Base-by-base conservation (phyloP, 2,888 invertebrate genomes). In the Oxystoma pomonae region DNA sequence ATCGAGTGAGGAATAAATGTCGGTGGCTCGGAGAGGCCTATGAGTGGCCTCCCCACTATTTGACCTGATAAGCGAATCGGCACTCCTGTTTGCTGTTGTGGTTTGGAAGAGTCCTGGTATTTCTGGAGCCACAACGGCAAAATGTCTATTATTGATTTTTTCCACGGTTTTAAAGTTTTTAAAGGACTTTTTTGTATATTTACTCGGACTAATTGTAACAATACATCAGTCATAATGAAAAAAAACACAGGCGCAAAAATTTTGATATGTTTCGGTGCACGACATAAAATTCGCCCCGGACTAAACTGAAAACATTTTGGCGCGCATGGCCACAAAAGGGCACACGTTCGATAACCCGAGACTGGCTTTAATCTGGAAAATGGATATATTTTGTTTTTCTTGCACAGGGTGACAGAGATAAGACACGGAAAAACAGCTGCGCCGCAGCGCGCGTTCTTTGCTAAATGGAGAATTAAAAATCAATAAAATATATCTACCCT, bases 111-210 rank as follows among this genome's bases (percentile, higher is more conserved):
- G 75, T 62, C 60, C 60, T 59, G 78, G 76, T 63, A 78, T 76
- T 72, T 78, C 79, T 70, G 80, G 79, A 78, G 80, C 80, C 80
- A 80, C 79, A 77, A 73, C 79, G 77, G 72, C 70, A 75, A 71
- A 63, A 69, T 68, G 65, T 70, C 70, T 71, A 70, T 69, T 69
- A 69, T 69, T 71, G 68, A 71, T 67, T 69, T 72, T 67, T 66
- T 67, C 65, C 60, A 64, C 65, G 68, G 69, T 66, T 69, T 67
- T 62, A 65, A 62, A 55, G 61, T 51, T 69, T 62, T 61, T 62
- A 68, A 65, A 65, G 62, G 68, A 70, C 70, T 70, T 72, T 71
- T 68, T 74, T 71, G 69, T 71, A 64, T 69, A 64, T 65, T 70
- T 70, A 70, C 69, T 68, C 69, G 70, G 67, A 64, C 67, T 68